Percentiles rank a stretch among this genome's conserved stretches.
phyloP scores from a whole-genome alignment of 2,113 vertebrate genomes.

The Ceyx margarethae region DNA sequence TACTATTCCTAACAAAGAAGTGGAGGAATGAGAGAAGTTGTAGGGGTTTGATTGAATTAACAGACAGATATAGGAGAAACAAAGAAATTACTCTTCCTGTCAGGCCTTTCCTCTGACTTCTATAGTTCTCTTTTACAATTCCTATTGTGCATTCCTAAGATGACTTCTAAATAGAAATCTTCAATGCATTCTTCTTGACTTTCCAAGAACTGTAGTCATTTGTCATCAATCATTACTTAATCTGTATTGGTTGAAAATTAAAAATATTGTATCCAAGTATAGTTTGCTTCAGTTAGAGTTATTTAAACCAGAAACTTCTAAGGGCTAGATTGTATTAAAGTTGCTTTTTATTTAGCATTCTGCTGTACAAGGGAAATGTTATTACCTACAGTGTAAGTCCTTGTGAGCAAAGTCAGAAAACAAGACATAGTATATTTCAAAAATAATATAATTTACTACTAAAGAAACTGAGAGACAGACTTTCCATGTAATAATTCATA shows the following conservation, averaged over 20 bases:
- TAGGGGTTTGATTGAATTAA: not conserved
- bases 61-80: not conserved
- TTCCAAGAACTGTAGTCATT: not conserved
- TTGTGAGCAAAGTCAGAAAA: not conserved
- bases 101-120: not conserved
- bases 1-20: not conserved
- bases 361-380: not conserved
- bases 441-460: not conserved
- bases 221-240: not conserved
- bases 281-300: not conserved
- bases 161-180: not conserved
- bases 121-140: not conserved
- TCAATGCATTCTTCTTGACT: not conserved
- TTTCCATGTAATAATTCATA: not conserved
- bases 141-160: not conserved
- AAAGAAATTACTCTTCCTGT: not conserved
- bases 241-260: not conserved
- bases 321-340: not conserved
- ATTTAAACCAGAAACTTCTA: not conserved
- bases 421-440: not conserved
- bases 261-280: not conserved
- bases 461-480: not conserved
- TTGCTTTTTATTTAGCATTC: not conserved
- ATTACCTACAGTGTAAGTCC: not conserved
- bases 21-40: not conserved